Conservation (phyloP, 2,888 invertebrate species). For the Drosophila melanosoma region DNA sequence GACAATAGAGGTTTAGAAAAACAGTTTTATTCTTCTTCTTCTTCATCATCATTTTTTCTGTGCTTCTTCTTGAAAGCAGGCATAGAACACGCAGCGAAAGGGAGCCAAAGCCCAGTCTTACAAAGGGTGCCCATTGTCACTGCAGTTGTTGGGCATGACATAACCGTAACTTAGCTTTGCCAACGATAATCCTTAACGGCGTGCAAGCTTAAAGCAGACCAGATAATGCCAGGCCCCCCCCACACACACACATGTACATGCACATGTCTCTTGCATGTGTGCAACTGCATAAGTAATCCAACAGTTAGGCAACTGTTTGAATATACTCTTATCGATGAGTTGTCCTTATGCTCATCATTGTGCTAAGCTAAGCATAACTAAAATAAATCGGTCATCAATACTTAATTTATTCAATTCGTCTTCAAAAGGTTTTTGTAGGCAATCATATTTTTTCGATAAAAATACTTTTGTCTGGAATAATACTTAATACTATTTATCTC, state of each 20-base stretch:
- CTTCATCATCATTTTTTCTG: neutral
- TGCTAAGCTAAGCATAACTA: neutral
- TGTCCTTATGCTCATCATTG: conserved; percentile 5
- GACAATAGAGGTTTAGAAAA: conserved; percentile 64
- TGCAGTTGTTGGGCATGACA: conserved; percentile 26
- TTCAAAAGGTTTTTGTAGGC: neutral
- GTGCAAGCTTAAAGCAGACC: conserved; percentile 54
- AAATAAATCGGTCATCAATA: neutral
- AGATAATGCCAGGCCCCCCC: conserved; percentile 23
- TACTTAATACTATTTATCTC: neutral
- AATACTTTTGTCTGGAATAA: neutral
- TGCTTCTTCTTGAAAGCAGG: neutral
- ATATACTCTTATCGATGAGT: conserved; percentile 9
- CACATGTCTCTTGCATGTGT: neutral
- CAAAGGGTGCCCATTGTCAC: conserved; percentile 52
- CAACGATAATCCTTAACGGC: conserved; percentile 58
- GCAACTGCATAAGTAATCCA: conserved; percentile 23
- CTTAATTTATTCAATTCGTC: neutral
- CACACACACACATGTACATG: neutral
- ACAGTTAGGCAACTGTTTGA: neutral
- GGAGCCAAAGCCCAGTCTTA: conserved; percentile 13
- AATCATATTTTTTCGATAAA: neutral
- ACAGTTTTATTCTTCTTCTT: conserved; percentile 31
- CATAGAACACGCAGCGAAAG: conserved; percentile 21
- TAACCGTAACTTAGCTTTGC: conserved; percentile 53